Base-by-base conservation (phyloP, 2,797 vertebrate species). In the Gallinago solitaria region DNA sequence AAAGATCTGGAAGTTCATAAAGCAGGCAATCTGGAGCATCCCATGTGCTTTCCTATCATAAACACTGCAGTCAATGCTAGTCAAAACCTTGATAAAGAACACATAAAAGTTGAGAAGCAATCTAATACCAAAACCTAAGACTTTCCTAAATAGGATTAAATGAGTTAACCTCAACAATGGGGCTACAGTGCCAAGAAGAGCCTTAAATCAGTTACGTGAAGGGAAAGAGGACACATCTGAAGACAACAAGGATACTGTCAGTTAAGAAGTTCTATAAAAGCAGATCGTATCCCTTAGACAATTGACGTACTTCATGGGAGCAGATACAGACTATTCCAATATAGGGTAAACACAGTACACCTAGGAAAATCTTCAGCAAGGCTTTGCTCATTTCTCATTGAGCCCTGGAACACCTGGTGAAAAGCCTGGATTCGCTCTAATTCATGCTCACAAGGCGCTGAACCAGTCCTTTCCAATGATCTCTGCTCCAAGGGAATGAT, bases 21-120 rank as follows among this genome's bases (percentile, higher is more conserved):
- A 86, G 87, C 19, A n/a, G 16, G 17, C 32, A 93, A 48, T 87
- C 45, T 75, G 35, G 45, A 93, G 28, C 24, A 84, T 77, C 45
- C 79, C n/a, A n/a, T 37, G 6, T 43, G 37, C 23, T 79, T 75
- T 25, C 28, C 11, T 39, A 2, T 41, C 15, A 35, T 54, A 80
- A 91, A 88, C 27, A 41, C 41, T 18, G 5, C 32, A 68, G 37
- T n/a, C 64, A 27, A 9, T 67, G 11, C 18, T 77, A 27, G 25
- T 30, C 1, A 1, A 91, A 51, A 50, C 20, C 64, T 8, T 23
- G 10, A 69, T 23, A 83, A 5, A 54, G 71, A 69, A 32, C 5
- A 33, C 5, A 56, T 45, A 4, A 5, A 68, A 69, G 5, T 6
- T 78, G 35, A 60, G 24, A 73, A 59, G 23, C 3, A 84, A 21